Base-by-base conservation (phyloP, 1,140 invertebrate species). In the Dendroctonus valens region DNA sequence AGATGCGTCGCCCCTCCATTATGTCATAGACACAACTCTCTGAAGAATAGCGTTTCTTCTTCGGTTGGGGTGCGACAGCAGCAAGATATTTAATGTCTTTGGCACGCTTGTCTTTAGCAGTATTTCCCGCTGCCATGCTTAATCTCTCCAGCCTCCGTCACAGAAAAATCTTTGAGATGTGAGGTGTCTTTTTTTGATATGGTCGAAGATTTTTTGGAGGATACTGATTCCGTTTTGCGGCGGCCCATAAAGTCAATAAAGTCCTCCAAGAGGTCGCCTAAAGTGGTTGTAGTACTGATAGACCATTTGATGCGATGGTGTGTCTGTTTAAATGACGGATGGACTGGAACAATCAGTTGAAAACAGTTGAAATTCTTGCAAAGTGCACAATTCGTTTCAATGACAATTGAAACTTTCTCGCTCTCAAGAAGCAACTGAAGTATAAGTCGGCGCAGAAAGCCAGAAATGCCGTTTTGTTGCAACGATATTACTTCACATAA, bases 381-480 rank as follows among this genome's bases (percentile, higher is more conserved):
- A 6, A 78, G 53, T 7, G 78, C 72, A 76, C 81, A 79, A 54
- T 75, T 73, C 0, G 75, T 75, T 62, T 75, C 75, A 12, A 79
- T 74, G 65, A 72, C 76, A 37, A 93, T 88, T 7, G 87, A 81
- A 44, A 92, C 85, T 70, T 91, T 92, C 77, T 96, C 92, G 75
- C 90, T 91, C 73, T 94, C 92, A 46, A 96, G 79, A 12, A 96
- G 81, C 37, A 96, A 81, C 75, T 95, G 92, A 7, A 96, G 79
- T 57, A 96, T 87, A 38, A 97, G 79, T 62, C 93, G 85, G 15
- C 93, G 84, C 8, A 92, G 92, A 77, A 96, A 96, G 8, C 93
- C 92, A 9, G 91, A 92, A 69, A 96, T 89, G n/a, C 76, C 77
- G 54, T 75, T 81, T 72, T 87, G 87, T 72, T 89, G 87, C 72